phyloP scores from a whole-genome alignment of 2,888 invertebrate species.

The Lycia hirtaria region DNA sequence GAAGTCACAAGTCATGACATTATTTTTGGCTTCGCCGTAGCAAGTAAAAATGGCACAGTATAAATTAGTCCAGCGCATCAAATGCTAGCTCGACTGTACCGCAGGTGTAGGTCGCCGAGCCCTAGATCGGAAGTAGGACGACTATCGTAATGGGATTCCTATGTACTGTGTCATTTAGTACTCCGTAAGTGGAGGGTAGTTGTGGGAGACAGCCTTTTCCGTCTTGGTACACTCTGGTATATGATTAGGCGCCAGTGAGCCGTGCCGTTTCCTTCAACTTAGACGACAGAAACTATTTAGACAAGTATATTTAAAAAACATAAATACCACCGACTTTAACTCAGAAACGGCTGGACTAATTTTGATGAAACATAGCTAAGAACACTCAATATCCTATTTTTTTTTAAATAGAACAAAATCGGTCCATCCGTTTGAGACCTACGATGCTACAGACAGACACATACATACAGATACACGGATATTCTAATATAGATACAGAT shows the following conservation, averaged over 20 bases:
- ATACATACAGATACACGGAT: too few relatives aligned
- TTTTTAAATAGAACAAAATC: too few relatives aligned
- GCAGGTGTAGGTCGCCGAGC: constrained; percentile 43
- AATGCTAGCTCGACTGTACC: constrained; percentile 34
- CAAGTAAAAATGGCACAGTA: background rate
- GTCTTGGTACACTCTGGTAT: background rate
- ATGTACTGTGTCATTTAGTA: constrained; percentile 37
- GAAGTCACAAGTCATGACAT: background rate
- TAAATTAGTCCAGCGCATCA: background rate
- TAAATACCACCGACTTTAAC: too few relatives aligned
- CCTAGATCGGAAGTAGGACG: constrained; percentile 44
- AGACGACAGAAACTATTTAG: too few relatives aligned
- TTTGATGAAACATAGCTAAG: too few relatives aligned
- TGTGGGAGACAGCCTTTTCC: constrained; percentile 44
- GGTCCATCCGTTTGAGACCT: too few relatives aligned
- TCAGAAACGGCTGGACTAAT: too few relatives aligned
- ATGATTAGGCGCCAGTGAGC: constrained; percentile 24
- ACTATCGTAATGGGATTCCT: constrained; percentile 52
- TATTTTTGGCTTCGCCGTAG: background rate
- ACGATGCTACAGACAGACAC: too few relatives aligned
- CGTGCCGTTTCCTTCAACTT: constrained; percentile 8
- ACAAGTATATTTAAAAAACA: too few relatives aligned
- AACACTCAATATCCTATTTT: too few relatives aligned
- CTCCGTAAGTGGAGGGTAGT: constrained; percentile 36
- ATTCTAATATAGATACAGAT: too few relatives aligned